Conservation (phyloP, 2,797 vertebrate genomes). For the Philypnodon macrostomus region DNA sequence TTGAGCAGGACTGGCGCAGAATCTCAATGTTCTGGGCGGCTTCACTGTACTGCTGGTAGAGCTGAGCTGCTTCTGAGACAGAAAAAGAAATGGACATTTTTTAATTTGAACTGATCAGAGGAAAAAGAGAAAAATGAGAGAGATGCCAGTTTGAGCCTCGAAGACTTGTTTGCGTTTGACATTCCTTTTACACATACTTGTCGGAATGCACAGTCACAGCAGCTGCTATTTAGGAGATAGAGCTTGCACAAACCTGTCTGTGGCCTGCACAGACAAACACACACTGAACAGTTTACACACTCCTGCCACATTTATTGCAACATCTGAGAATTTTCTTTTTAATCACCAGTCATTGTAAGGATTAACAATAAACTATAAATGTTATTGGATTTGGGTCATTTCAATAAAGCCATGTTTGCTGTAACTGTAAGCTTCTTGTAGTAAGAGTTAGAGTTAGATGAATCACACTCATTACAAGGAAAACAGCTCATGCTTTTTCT, state of each 20-base stretch:
- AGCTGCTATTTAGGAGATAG: slow-evolving; percentile 49
- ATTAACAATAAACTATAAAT: neutral
- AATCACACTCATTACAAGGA: slow-evolving; percentile 46
- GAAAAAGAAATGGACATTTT: slow-evolving; percentile 3
- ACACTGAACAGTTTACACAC: slow-evolving; percentile 13
- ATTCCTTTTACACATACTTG: slow-evolving; percentile 55
- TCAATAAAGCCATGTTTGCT: neutral
- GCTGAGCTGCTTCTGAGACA: slow-evolving; percentile 71
- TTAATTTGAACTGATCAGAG: slow-evolving; percentile 14
- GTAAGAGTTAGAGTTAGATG: slow-evolving; percentile 24
- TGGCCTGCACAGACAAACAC: slow-evolving; percentile 32
- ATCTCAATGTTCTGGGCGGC: slow-evolving; percentile 90
- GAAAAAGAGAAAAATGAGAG: slow-evolving; percentile 19
- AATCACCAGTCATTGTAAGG: neutral
- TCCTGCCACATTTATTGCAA: slow-evolving; percentile 21
- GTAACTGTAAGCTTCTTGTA: slow-evolving; percentile 13
- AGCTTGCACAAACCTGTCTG: slow-evolving; percentile 69
- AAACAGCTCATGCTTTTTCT: slow-evolving; percentile 28
- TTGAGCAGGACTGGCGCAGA: slow-evolving; percentile 85
- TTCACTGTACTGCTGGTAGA: slow-evolving; percentile 87
- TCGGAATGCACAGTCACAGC: slow-evolving; percentile 47
- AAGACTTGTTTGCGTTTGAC: slow-evolving; percentile 48
- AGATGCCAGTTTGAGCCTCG: slow-evolving; percentile 13
- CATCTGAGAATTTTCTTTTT: slow-evolving; percentile 6
- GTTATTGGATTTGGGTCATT: slow-evolving; percentile 3